phyloP scores from a whole-genome alignment of 2,797 vertebrate species.

The Phrynocephalus vlangalii region DNA sequence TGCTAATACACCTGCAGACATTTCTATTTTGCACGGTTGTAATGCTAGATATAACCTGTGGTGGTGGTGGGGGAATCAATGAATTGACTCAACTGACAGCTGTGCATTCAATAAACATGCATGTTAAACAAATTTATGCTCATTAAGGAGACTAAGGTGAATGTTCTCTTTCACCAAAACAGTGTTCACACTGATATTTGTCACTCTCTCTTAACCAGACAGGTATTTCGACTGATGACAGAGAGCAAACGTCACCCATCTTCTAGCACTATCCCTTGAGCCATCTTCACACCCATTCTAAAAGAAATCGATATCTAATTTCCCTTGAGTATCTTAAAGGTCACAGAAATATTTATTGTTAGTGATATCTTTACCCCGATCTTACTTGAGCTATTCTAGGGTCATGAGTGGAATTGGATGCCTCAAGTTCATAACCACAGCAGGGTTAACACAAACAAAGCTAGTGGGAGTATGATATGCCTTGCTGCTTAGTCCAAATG shows the following conservation, averaged over 20 bases:
- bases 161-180: not conserved
- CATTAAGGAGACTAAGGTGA: not conserved
- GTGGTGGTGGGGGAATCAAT: not conserved
- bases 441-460: slow-evolving; percentile 20
- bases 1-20: not conserved
- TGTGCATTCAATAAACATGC: not conserved
- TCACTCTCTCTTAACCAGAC: slow-evolving; percentile 5
- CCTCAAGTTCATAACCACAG: slow-evolving; percentile 28
- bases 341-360: slow-evolving; percentile 36
- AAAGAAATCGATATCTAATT: slow-evolving; percentile 44
- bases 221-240: slow-evolving; percentile 28
- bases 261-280: slow-evolving; percentile 42
- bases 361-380: slow-evolving; percentile 29
- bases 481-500: slow-evolving; percentile 8
- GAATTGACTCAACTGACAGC: not conserved
- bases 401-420: slow-evolving; percentile 3
- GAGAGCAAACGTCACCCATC: slow-evolving; percentile 14
- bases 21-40: not conserved
- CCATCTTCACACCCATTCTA: slow-evolving; percentile 42
- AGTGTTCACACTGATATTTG: slow-evolving; percentile 6
- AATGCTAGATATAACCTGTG: not conserved
- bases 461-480: not conserved
- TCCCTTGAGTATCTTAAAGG: slow-evolving; percentile 51
- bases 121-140: not conserved
- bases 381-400: slow-evolving; percentile 15